Conservation (phyloP, 2,113 vertebrate genomes). For the Pampusana beccarii region DNA sequence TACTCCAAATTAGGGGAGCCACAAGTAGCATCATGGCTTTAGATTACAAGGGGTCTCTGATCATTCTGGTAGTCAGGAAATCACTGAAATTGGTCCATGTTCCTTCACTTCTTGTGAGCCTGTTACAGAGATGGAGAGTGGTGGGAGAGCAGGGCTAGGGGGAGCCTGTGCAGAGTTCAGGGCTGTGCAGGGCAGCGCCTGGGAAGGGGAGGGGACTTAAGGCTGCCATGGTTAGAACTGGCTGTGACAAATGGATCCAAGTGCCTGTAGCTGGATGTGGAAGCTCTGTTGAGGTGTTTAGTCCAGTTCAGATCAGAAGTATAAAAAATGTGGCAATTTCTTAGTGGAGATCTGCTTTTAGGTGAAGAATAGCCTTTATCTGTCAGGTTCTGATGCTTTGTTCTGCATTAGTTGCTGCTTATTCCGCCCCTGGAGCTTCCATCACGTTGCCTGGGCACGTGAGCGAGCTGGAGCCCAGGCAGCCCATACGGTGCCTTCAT, state of each 20-base stretch:
- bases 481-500: background rate
- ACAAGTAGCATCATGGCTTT: background rate
- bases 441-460: background rate
- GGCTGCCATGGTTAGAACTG: background rate
- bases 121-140: background rate
- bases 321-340: background rate
- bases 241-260: background rate
- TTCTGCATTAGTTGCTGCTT: background rate
- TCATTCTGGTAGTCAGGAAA: background rate
- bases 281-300: background rate
- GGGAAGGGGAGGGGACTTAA: background rate
- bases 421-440: background rate
- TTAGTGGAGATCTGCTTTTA: background rate
- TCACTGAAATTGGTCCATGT: accelerated
- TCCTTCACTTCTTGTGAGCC: background rate
- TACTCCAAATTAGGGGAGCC: background rate
- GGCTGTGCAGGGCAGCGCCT: background rate
- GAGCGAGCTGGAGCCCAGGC: background rate
- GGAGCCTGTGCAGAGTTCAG: background rate
- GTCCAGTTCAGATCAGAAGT: background rate
- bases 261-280: background rate
- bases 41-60: background rate
- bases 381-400: background rate
- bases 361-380: background rate
- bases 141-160: background rate